phyloP scores from a whole-genome alignment of 2,113 vertebrate genomes.

The Hydrochoerus hydrochaeris region DNA sequence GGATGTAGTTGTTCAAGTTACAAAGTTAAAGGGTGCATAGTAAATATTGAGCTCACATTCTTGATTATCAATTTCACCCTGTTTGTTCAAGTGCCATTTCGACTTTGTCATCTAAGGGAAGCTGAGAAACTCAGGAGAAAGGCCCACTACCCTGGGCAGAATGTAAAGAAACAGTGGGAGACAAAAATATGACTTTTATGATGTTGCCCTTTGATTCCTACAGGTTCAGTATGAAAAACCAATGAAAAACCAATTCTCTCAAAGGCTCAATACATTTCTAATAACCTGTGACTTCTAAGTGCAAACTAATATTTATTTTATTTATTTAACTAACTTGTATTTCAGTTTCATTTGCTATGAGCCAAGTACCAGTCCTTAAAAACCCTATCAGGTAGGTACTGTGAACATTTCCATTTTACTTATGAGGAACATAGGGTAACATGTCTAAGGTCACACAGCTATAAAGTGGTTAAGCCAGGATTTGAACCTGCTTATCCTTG shows the following conservation, averaged over 20 bases:
- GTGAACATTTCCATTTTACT: background rate
- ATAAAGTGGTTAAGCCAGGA: background rate
- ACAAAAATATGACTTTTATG: background rate
- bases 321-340: background rate
- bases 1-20: too few relatives aligned
- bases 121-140: background rate
- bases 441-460: background rate
- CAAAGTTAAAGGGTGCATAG: too few relatives aligned
- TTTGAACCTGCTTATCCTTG: conserved; percentile 26
- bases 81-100: background rate
- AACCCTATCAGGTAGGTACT: background rate
- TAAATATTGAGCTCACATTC: background rate
- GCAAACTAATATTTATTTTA: background rate
- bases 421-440: background rate
- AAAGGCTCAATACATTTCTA: background rate
- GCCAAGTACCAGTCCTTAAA: background rate
- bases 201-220: background rate
- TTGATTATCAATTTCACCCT: background rate
- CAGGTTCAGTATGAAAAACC: background rate
- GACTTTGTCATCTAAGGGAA: background rate
- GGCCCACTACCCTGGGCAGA: background rate
- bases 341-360: conserved; percentile 19
- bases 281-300: background rate
- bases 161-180: background rate
- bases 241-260: background rate